These are phyloP conservation scores for Galeopsomyia nigrocyanea DNA, from an alignment of 2,888 invertebrate species.

Conservation along the genomic window DNA sequence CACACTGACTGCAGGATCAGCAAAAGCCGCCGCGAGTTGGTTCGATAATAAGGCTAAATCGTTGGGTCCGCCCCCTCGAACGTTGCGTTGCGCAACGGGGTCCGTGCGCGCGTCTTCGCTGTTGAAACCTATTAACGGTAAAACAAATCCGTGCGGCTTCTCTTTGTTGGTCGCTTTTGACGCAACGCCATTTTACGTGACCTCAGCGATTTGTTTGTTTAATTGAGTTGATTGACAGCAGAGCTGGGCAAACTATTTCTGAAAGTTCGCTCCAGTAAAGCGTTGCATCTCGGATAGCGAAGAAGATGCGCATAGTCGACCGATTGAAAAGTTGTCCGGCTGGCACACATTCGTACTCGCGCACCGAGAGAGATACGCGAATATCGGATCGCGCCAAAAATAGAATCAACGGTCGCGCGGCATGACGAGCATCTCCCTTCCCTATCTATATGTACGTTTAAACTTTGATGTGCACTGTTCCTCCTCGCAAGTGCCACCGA, in stretches of 20 bases:
- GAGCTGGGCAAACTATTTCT: slow-evolving; percentile 17
- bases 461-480: neutral
- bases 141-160: neutral
- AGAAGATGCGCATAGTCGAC: neutral
- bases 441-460: too few species aligned
- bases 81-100: neutral
- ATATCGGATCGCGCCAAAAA: slow-evolving; percentile 30
- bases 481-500: slow-evolving; percentile 12
- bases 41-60: slow-evolving; percentile 17
- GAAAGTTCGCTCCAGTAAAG: neutral
- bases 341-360: slow-evolving; percentile 17
- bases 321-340: slow-evolving; percentile 36
- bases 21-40: slow-evolving; percentile 1
- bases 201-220: too few species aligned
- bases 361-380: neutral
- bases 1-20: slow-evolving; percentile 44
- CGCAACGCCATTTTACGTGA: too few species aligned
- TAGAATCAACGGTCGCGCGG: slow-evolving; percentile 1
- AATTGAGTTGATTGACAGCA: neutral
- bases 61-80: slow-evolving; percentile 10
- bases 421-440: too few species aligned
- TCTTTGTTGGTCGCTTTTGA: too few species aligned
- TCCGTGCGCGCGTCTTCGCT: neutral
- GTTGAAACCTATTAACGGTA: neutral
- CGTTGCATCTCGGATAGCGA: neutral